Evolutionary conservation across 2,797 vertebrate genomes (phyloP), one percentile per base, ranked within the genome.

Genomic region (Sarcoramphus papa): DNA sequence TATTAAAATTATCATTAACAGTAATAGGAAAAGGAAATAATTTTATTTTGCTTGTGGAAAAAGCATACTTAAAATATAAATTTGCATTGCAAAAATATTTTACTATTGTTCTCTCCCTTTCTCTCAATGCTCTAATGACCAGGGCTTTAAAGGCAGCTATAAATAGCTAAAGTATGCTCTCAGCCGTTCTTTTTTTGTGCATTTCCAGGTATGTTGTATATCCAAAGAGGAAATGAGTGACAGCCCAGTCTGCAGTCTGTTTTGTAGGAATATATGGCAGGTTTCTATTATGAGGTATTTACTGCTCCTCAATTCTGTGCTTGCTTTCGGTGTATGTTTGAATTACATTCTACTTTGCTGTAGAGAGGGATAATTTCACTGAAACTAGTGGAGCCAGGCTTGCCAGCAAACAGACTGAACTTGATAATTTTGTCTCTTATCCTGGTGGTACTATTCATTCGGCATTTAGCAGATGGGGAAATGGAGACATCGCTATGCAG

Each of bases 281-380:
- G 59, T 86, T 94, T 93, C 85, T 90, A 70, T 95, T 95, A 82
- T n/a, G 37, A 95, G 45, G 28, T 87, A 90, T 96, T 95, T 95
- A 88, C 77, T 90, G 77, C 43, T 95, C 25, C 50, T 91, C 85
- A 88, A 3, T 93, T 95, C 77, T 75, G 23, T 70, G 63, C 74
- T 94, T 35, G 31, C 83, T 93, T 94, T 67, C 59, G 35, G 40
- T 31, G 14, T 82, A 64, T 84, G 80, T 63, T 90, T 88, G 94
- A 95, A 93, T 69, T 95, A 65, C 72, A 81, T 40, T 40, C 56
- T 56, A 31, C 51, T 86, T 76, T 74, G 59, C 35, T 85, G 21
- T 56, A 70, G 74, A 92, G 75, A 70, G 63, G 80, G 70, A 85
- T 93, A 95, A 96, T 93, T 94, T 92, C 85, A 85, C 28, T 70